A percentile compares a stretch with the other conserved stretches of the same genome.
These are phyloP conservation scores for Papilio machaon DNA, from an alignment of 1,140 invertebrate genomes.

Conservation along the genomic window DNA sequence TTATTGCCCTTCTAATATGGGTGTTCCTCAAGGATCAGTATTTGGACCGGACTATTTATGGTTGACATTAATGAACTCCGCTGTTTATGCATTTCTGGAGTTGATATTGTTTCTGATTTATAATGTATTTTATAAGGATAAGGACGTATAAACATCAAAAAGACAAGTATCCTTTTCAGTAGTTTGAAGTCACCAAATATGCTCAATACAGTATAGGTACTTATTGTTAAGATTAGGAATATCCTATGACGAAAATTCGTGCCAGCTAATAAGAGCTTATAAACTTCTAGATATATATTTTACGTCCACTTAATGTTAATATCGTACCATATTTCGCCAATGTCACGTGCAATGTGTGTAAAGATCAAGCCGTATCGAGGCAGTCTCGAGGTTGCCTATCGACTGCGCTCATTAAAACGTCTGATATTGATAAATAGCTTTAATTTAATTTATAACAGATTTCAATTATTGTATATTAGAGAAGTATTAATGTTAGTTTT, in stretches of 20 bases:
- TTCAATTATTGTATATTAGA: background rate
- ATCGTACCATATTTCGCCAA: slow-evolving; percentile 12
- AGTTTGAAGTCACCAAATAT: background rate
- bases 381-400: slow-evolving; percentile 30
- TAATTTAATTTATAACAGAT: slow-evolving; percentile 29
- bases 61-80: background rate
- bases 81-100: background rate
- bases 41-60: background rate
- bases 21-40: slow-evolving; percentile 4
- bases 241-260: background rate
- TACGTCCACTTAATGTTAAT: background rate
- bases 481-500: background rate
- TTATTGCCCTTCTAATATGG: slow-evolving; percentile 3
- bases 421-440: slow-evolving; percentile 20
- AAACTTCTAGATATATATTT: background rate
- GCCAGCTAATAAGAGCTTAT: background rate
- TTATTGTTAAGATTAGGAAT: background rate
- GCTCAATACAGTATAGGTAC: background rate
- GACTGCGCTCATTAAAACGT: slow-evolving; percentile 25
- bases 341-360: slow-evolving; percentile 22
- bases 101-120: slow-evolving; percentile 3
- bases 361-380: slow-evolving; percentile 5
- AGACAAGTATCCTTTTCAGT: background rate
- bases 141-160: background rate
- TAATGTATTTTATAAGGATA: background rate